Conservation (phyloP, 2,113 vertebrate species). For the Rhinoptilus africanus region DNA sequence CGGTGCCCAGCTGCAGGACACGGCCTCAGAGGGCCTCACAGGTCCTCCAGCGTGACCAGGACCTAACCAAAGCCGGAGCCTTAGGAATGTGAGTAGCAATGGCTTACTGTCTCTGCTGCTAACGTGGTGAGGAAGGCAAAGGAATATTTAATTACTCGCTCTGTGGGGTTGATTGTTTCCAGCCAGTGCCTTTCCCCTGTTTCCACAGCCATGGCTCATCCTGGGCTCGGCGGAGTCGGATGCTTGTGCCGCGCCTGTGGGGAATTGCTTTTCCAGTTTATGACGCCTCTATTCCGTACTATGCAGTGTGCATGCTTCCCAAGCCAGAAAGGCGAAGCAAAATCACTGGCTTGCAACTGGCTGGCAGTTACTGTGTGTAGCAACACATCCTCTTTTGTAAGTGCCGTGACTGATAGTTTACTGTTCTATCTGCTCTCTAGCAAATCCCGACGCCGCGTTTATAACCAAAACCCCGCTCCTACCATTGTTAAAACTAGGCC, state of each 20-base stretch:
- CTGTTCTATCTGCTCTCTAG: background rate
- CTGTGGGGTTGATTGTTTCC: background rate
- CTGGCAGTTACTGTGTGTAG: background rate
- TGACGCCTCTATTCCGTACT: rapidly evolving
- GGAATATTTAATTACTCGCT: background rate
- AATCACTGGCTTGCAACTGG: background rate
- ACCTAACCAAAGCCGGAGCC: background rate
- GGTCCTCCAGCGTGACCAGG: rapidly evolving
- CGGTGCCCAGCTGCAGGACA: background rate
- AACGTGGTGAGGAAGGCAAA: background rate
- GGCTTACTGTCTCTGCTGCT: background rate
- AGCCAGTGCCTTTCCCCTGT: background rate
- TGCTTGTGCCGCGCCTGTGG: background rate
- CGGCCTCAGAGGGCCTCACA: rapidly evolving
- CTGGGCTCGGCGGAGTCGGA: background rate
- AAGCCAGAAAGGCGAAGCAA: background rate
- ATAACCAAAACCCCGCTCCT: background rate
- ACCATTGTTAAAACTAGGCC: background rate
- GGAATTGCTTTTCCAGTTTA: background rate
- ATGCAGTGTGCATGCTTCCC: rapidly evolving
- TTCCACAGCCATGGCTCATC: background rate
- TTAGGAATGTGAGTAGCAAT: background rate
- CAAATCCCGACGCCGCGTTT: background rate
- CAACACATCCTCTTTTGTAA: background rate
- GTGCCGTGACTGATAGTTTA: background rate